These are phyloP conservation scores for Magallana gigas DNA, from an alignment of 1,140 invertebrate species.

Conservation along the genomic window DNA sequence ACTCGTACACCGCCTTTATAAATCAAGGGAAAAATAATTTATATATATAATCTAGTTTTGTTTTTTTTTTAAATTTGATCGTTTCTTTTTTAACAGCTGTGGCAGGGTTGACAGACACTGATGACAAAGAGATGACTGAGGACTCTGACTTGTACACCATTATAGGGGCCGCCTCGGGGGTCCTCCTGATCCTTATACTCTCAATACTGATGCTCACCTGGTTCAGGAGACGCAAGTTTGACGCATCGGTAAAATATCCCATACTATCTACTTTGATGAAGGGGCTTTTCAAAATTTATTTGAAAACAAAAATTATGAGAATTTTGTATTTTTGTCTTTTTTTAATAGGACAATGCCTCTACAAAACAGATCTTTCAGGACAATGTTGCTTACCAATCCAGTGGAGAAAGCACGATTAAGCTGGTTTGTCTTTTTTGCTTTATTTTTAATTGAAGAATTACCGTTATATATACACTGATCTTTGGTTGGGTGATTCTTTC, in stretches of 20 bases:
- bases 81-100: background rate
- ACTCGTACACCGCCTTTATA: too few relatives aligned
- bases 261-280: too few relatives aligned
- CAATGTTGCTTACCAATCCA: conserved; percentile 43
- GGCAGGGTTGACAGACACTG: background rate
- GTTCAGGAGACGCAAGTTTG: conserved; percentile 44
- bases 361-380: conserved; percentile 42
- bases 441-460: too few relatives aligned
- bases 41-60: too few relatives aligned
- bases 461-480: background rate
- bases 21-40: too few relatives aligned
- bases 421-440: conserved; percentile 23
- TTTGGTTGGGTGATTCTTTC: too few relatives aligned
- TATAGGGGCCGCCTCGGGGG: conserved; percentile 48
- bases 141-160: conserved; percentile 46
- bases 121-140: conserved; percentile 25
- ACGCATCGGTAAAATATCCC: background rate
- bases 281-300: too few relatives aligned
- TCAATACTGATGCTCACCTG: conserved; percentile 41
- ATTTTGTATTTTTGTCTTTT: background rate
- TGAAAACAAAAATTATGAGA: too few relatives aligned
- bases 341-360: conserved; percentile 36
- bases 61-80: background rate
- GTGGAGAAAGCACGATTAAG: conserved; percentile 33
- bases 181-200: conserved; percentile 41